Conservation (phyloP, 2,888 invertebrate genomes). For the Erannis defoliaria region DNA sequence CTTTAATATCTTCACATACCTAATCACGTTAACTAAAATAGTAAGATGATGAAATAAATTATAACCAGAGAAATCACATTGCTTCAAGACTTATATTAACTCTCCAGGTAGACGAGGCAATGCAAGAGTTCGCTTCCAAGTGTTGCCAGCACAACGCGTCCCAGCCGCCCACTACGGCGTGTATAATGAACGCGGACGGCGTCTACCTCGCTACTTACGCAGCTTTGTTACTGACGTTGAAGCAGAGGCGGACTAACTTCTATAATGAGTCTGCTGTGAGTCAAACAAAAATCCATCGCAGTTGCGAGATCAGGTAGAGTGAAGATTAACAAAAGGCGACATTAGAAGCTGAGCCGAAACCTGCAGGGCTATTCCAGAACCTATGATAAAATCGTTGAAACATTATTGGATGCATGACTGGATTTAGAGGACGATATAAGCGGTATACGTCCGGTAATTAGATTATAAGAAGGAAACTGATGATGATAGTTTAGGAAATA, state of each 20-base stretch:
- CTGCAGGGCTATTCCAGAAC: too few relatives aligned
- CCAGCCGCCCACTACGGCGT: slow-evolving; percentile 88
- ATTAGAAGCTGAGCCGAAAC: too few relatives aligned
- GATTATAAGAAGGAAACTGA: too few relatives aligned
- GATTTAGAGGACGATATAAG: not conserved
- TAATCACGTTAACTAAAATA: too few relatives aligned
- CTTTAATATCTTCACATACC: too few relatives aligned
- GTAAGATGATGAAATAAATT: too few relatives aligned
- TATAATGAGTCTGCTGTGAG: slow-evolving; percentile 87
- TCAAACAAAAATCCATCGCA: slow-evolving; percentile 20
- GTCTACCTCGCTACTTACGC: slow-evolving; percentile 97
- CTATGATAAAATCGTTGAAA: too few relatives aligned
- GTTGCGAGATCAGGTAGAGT: not conserved
- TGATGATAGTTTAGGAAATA: too few relatives aligned
- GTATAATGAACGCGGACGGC: slow-evolving; percentile 97
- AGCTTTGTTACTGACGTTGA: slow-evolving; percentile 93
- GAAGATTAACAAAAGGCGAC: too few relatives aligned
- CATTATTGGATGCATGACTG: too few relatives aligned
- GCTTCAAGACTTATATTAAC: not conserved
- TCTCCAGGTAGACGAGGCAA: slow-evolving; percentile 92
- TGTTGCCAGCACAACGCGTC: slow-evolving; percentile 93
- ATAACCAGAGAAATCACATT: too few relatives aligned
- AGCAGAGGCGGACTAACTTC: slow-evolving; percentile 91
- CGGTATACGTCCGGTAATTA: not conserved
- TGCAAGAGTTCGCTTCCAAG: slow-evolving; percentile 96